Conservation (phyloP, 2,888 invertebrate species). For the Pyrochroa serraticornis region DNA sequence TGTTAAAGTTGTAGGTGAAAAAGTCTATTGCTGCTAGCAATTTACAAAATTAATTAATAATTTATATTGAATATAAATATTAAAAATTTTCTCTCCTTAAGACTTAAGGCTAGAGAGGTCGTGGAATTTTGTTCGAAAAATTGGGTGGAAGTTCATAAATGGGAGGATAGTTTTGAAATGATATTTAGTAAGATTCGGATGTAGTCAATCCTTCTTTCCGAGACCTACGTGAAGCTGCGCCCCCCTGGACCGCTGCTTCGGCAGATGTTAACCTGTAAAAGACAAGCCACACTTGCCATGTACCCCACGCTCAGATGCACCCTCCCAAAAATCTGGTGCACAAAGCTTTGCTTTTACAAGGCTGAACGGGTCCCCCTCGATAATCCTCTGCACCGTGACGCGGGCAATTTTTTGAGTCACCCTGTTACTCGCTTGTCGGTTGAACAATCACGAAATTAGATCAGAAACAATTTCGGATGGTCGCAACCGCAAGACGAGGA, state of each 20-base stretch:
- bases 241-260: conserved; percentile 35
- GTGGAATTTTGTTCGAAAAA: too few species aligned
- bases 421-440: not conserved
- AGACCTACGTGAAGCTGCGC: not conserved
- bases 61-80: too few species aligned
- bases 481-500: not conserved
- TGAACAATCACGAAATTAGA: not conserved
- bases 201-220: conserved; percentile 15
- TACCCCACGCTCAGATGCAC: conserved; percentile 8
- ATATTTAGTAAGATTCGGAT: too few species aligned
- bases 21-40: too few species aligned
- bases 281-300: conserved; percentile 43
- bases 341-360: not conserved
- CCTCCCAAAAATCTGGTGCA: not conserved
- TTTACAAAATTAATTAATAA: too few species aligned
- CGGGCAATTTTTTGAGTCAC: not conserved
- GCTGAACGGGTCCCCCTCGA: not conserved
- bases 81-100: too few species aligned
- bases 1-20: too few species aligned
- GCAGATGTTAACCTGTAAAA: conserved; percentile 46
- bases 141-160: too few species aligned
- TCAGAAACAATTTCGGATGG: not conserved
- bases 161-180: too few species aligned
- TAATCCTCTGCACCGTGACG: not conserved
- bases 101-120: too few species aligned